A percentile compares a stretch with the other conserved stretches of the same genome.
phyloP scores from a whole-genome alignment of 1,140 invertebrate genomes.

The Mesaphorura yosii region DNA sequence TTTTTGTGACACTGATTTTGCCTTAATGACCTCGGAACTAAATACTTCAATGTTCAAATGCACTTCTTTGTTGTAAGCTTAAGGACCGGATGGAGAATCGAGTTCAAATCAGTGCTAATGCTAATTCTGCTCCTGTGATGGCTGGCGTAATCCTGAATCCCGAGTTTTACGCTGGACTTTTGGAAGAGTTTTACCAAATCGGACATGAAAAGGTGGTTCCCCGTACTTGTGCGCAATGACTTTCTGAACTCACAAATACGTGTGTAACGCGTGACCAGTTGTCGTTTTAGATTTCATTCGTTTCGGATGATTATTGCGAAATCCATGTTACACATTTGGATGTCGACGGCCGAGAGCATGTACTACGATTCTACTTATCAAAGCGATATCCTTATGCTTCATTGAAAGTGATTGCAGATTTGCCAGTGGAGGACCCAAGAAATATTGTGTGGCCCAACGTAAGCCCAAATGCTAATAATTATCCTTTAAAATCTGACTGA shows the following conservation, averaged over 20 bases:
- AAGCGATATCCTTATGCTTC: slow-evolving; percentile 6
- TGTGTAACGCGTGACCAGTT: too few species aligned
- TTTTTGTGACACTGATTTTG: too few species aligned
- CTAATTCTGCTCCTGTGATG: not conserved
- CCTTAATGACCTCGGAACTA: too few species aligned
- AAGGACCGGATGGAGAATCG: too few species aligned
- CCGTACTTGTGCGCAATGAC: not conserved
- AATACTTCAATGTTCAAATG: too few species aligned
- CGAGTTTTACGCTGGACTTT: not conserved
- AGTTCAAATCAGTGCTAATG: too few species aligned
- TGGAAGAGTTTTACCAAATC: slow-evolving; percentile 7
- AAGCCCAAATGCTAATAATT: not conserved
- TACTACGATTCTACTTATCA: slow-evolving; percentile 10
- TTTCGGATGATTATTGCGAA: slow-evolving; percentile 12
- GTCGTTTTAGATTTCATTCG: slow-evolving; percentile 8
- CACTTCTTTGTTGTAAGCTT: too few species aligned
- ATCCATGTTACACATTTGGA: slow-evolving; percentile 9
- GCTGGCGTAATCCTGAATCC: not conserved
- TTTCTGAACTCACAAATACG: not conserved
- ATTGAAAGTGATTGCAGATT: slow-evolving; percentile 7
- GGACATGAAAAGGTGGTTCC: slow-evolving; percentile 3
- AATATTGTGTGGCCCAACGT: slow-evolving; percentile 13
- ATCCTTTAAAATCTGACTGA: not conserved
- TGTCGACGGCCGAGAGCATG: slow-evolving; percentile 9
- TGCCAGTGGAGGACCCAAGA: slow-evolving; percentile 2